A percentile compares a stretch with the other conserved stretches of the same genome.
Conservation (phyloP, 2,797 vertebrate genomes). For the Iguana delicatissima region DNA sequence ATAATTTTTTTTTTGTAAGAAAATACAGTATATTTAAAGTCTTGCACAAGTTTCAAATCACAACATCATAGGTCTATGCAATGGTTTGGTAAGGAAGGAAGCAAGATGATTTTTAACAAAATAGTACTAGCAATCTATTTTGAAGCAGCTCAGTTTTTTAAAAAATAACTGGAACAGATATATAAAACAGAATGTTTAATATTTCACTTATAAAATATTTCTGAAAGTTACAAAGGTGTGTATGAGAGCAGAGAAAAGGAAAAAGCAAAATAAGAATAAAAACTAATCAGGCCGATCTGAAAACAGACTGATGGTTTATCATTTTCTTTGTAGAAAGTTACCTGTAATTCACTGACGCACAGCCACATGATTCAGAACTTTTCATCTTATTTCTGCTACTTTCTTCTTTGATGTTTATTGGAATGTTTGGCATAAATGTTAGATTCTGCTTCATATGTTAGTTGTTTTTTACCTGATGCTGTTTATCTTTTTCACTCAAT, state of each 20-base stretch:
- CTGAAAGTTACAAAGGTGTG: neutral
- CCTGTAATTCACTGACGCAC: neutral
- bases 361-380: slow-evolving; percentile 11
- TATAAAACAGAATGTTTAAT: slow-evolving; percentile 37
- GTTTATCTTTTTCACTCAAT: neutral
- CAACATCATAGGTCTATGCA: neutral
- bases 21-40: neutral
- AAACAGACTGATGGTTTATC: neutral
- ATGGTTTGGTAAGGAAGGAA: neutral
- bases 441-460: neutral
- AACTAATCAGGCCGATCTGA: neutral
- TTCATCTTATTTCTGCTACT: neutral
- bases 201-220: slow-evolving; percentile 27
- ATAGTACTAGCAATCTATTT: neutral
- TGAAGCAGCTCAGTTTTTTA: neutral
- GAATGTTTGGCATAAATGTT: neutral
- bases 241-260: neutral
- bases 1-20: neutral
- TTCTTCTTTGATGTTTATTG: neutral
- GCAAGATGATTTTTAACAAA: neutral
- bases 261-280: neutral
- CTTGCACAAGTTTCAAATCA: neutral
- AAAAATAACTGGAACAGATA: neutral
- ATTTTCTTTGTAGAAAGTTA: slow-evolving; percentile 22
- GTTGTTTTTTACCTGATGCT: neutral